A percentile compares a stretch with the other conserved stretches of the same genome.
phyloP scores from a whole-genome alignment of 2,113 vertebrate species.

The Gymnogyps californianus region DNA sequence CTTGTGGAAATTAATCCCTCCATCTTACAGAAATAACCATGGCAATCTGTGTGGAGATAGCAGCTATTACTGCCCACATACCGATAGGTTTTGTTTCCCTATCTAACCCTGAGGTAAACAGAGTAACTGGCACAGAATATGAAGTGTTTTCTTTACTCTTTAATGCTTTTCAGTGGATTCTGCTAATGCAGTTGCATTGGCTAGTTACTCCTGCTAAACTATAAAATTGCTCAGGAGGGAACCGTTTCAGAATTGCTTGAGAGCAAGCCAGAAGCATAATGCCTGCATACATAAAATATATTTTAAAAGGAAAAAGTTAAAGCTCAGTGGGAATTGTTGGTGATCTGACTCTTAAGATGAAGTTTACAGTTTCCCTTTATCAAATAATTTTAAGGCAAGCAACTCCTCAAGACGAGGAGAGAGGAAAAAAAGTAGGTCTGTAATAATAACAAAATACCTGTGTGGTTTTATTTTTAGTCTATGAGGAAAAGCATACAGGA shows the following conservation, averaged over 20 bases:
- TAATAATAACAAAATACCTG: not conserved
- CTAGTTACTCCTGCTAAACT: constrained; percentile 18
- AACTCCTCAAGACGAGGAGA: not conserved
- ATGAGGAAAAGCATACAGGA: not conserved
- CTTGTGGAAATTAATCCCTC: constrained; percentile 51
- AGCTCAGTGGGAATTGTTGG: not conserved
- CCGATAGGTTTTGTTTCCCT: constrained; percentile 8
- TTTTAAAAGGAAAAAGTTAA: constrained; percentile 23
- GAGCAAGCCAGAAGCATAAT: constrained; percentile 7
- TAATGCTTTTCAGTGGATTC: not conserved
- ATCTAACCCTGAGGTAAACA: constrained; percentile 38
- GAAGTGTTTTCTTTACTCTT: not conserved
- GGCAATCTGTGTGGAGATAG: constrained; percentile 46
- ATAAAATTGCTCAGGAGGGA: constrained; percentile 23
- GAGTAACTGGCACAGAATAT: constrained; percentile 5
- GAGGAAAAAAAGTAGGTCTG: not conserved
- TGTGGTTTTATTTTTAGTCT: not conserved
- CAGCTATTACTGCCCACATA: constrained; percentile 37
- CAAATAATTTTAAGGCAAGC: not conserved
- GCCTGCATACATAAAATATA: not conserved
- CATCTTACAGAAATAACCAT: constrained; percentile 27
- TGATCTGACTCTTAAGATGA: constrained; percentile 25
- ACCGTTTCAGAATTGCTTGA: not conserved
- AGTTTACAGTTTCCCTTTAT: not conserved
- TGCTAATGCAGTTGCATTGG: not conserved